Evolutionary conservation across 2,888 invertebrate species (phyloP).

Genomic region (Drosophila yooni): DNA sequence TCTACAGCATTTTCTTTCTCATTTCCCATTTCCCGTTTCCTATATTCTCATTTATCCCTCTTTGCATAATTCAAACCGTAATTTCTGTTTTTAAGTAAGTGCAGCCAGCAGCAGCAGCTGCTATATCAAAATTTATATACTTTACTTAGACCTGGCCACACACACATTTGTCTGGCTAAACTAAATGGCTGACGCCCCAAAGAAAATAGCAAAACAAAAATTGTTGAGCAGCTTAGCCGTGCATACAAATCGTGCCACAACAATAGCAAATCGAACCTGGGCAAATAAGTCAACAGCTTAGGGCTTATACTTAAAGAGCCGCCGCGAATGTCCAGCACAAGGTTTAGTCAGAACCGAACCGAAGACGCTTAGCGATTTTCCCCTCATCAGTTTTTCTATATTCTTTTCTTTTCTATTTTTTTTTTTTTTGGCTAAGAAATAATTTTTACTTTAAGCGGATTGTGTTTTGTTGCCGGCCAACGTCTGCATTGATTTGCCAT

Average conservation of each 20-base stretch:
- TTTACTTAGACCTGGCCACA: not conserved
- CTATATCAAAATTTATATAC: conserved; percentile 33
- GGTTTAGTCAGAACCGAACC: conserved; percentile 12
- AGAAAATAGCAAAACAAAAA: conserved; percentile 37
- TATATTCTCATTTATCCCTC: conserved; percentile 3
- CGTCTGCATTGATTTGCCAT: conserved; percentile 71
- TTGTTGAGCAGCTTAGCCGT: conserved; percentile 55
- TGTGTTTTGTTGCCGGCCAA: conserved; percentile 59
- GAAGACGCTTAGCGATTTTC: conserved; percentile 23
- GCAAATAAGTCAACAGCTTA: conserved; percentile 81
- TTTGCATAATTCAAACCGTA: conserved; percentile 41
- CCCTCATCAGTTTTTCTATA: conserved; percentile 14
- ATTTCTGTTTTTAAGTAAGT: conserved; percentile 61
- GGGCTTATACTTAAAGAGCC: conserved; percentile 52
- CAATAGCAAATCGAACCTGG: conserved; percentile 67
- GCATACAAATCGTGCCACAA: conserved; percentile 39
- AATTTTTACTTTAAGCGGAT: conserved; percentile 84
- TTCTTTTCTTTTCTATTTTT: not conserved
- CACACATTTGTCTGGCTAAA: conserved; percentile 34
- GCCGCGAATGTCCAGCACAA: conserved; percentile 63
- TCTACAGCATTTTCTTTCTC: conserved; percentile 10
- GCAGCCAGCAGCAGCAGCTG: conserved; percentile 14
- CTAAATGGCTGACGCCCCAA: conserved; percentile 34
- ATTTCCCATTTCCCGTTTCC: not conserved
- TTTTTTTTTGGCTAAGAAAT: conserved; percentile 62